Evolutionary conservation across 1,140 invertebrate genomes (phyloP).

Genomic region (Manduca sexta): DNA sequence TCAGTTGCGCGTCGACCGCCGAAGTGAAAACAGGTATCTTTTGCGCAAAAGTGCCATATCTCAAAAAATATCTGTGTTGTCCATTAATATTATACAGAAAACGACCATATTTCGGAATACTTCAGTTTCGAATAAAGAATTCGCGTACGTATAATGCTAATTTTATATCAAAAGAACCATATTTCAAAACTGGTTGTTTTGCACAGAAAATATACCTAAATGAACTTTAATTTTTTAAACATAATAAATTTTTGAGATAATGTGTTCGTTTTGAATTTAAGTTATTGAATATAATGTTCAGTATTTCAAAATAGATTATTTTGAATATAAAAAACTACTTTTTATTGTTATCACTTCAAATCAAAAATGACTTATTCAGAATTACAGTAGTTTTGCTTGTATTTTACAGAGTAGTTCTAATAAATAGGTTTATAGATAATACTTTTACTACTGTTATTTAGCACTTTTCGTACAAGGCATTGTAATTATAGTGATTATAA

Average conservation of each 20-base stretch:
- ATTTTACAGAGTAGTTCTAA: too few relatives aligned
- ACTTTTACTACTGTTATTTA: too few relatives aligned
- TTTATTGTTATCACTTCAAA: not conserved
- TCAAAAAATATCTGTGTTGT: not conserved
- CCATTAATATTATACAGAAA: slow-evolving; percentile 10
- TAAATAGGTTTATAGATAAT: too few relatives aligned
- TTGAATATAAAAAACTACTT: slow-evolving; percentile 6
- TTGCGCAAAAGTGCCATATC: not conserved
- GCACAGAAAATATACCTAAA: not conserved
- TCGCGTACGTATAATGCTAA: slow-evolving; percentile 9
- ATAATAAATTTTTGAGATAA: slow-evolving; percentile 12
- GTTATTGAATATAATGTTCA: slow-evolving; percentile 10
- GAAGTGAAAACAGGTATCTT: slow-evolving; percentile 6
- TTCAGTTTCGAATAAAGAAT: slow-evolving; percentile 11
- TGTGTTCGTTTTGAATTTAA: slow-evolving; percentile 13
- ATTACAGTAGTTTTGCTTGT: too few relatives aligned
- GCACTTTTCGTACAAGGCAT: too few relatives aligned
- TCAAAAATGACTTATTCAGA: not conserved
- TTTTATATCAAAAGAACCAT: slow-evolving; percentile 12
- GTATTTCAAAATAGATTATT: slow-evolving; percentile 14
- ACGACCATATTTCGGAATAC: slow-evolving; percentile 11
- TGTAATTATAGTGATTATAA: too few relatives aligned
- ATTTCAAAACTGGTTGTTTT: slow-evolving; percentile 10
- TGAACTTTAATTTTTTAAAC: slow-evolving; percentile 5
- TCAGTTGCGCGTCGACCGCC: slow-evolving; percentile 6